Base-by-base conservation (phyloP, 1,140 invertebrate genomes). In the Pristionchus pacificus region DNA sequence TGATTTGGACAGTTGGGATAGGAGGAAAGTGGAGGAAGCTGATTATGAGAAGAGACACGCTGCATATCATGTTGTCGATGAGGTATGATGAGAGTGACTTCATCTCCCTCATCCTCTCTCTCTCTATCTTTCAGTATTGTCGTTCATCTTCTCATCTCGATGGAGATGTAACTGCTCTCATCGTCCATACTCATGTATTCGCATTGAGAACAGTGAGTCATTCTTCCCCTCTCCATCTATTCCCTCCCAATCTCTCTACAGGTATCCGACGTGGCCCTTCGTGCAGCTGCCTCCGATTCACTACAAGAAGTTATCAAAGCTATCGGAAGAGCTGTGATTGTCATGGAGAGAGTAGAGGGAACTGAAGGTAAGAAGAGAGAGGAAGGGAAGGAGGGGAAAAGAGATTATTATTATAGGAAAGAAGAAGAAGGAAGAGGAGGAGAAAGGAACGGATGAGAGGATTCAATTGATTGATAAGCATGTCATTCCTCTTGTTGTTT, bases 21-120 rank as follows among this genome's bases (percentile, higher is more conserved):
- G 87, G 27, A 88, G 89, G 68, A 91, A 91, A 88, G 87, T 95
- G 6, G 93, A 96, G 74, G 93, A 97, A 80, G 92, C 94, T 0
- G 93, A 97, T 85, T 94, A 91, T 80, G 88, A 91, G 60, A 87
- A 87, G 71, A 87, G 95, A 75, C 83, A 95, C 15, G 88, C 90
- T 65, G 87, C 84, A 25, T 87, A 95, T 19, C 88, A 90, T 65
- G 86, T 82, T 29, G 85, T 94, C 57, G 88, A 89, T 65, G 72
- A 84, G 29, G 83, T 90, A 38, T 81, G n/a, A n/a, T n/a, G n/a
- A n/a, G n/a, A n/a, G n/a, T n/a, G n/a, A n/a, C n/a, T n/a, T n/a
- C n/a, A n/a, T n/a, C n/a, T n/a, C n/a, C n/a, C n/a, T n/a, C n/a
- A n/a, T n/a, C n/a, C n/a, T n/a, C n/a, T n/a, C n/a, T n/a, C n/a